Conservation (phyloP, 1,140 invertebrate genomes). For the Ips typographus region DNA sequence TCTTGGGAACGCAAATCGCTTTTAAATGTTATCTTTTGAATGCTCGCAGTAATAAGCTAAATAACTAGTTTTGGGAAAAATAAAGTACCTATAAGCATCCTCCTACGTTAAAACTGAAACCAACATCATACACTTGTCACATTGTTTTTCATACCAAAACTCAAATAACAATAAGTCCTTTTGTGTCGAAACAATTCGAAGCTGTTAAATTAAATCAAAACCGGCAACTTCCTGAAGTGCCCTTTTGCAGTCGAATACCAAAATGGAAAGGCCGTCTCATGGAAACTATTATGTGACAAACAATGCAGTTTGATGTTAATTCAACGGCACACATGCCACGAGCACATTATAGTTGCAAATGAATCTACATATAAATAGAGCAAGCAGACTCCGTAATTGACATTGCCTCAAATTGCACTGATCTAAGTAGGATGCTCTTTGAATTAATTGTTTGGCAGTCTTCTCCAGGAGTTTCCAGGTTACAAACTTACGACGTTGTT, state of each 20-base stretch:
- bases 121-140: too few relatives aligned
- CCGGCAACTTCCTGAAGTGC: constrained; percentile 7
- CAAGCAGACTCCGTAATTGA: constrained; percentile 3
- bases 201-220: constrained; percentile 10
- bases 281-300: constrained; percentile 23
- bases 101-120: too few relatives aligned
- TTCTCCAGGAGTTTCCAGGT: not conserved
- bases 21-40: too few relatives aligned
- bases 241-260: constrained; percentile 11
- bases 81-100: too few relatives aligned
- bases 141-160: too few relatives aligned
- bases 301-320: constrained; percentile 26
- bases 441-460: not conserved
- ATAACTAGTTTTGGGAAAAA: too few relatives aligned
- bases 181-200: too few relatives aligned
- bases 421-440: constrained; percentile 8
- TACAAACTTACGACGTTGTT: not conserved
- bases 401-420: constrained; percentile 8
- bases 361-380: constrained; percentile 29
- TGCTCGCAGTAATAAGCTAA: too few relatives aligned
- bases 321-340: constrained; percentile 19
- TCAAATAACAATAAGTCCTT: too few relatives aligned
- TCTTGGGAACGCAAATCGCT: too few relatives aligned
- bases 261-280: constrained; percentile 15
- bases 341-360: constrained; percentile 24